Conservation (phyloP, 2,888 invertebrate species). For the Caenorhabditis virilis region DNA sequence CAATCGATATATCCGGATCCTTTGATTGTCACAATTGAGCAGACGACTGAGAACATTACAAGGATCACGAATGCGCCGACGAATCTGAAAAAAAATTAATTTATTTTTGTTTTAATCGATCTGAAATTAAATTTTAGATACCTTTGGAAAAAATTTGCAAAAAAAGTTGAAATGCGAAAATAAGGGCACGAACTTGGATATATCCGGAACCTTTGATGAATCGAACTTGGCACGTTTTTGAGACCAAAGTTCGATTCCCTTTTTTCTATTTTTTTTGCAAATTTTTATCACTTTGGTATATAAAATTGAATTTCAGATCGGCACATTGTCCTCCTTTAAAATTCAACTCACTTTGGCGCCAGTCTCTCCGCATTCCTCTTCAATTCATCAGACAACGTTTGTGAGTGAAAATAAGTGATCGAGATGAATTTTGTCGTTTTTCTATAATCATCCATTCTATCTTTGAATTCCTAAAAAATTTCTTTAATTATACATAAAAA, state of each 20-base stretch:
- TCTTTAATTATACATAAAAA: not conserved
- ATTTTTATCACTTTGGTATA: too few species aligned
- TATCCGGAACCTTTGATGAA: too few species aligned
- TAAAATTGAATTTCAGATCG: too few species aligned
- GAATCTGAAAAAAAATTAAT: constrained; percentile 42
- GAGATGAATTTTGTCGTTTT: constrained; percentile 42
- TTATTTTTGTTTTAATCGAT: not conserved
- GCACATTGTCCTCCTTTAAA: too few species aligned
- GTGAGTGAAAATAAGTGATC: constrained; percentile 71
- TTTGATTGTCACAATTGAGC: constrained; percentile 55
- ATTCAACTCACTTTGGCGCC: constrained; percentile 40
- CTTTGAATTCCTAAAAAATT: constrained; percentile 48
- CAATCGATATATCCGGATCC: constrained; percentile 76
- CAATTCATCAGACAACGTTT: constrained; percentile 86
- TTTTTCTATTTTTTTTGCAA: too few species aligned
- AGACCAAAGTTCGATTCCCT: too few species aligned
- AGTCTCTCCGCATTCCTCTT: constrained; percentile 84
- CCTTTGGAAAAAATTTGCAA: too few species aligned
- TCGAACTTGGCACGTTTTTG: too few species aligned
- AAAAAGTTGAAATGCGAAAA: too few species aligned
- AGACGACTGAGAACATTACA: constrained; percentile 51
- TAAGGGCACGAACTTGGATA: too few species aligned
- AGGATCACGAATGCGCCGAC: constrained; percentile 53
- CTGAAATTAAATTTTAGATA: too few species aligned
- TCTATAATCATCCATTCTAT: constrained; percentile 46